Base-by-base conservation (phyloP, 2,888 invertebrate genomes). In the Homarus gammarus region DNA sequence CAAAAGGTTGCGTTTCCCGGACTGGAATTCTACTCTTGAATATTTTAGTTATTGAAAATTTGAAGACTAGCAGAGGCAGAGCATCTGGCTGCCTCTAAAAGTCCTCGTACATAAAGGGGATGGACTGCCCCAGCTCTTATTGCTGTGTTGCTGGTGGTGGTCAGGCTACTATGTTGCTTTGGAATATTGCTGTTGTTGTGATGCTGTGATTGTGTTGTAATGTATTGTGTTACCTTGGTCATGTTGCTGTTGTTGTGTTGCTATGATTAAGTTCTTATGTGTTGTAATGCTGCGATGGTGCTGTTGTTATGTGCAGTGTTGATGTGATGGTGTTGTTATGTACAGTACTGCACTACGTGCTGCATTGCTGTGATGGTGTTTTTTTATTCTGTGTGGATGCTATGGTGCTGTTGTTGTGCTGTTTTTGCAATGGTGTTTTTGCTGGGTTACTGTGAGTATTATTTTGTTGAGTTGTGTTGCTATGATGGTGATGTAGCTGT, bases 21-120 rank as follows among this genome's bases (percentile, higher is more conserved):
- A 18, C 56, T 22, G 22, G 56, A 56, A 22, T 56, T 15, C 18
- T 56, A 8, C 22, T 3, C 3, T 22, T 56, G 56, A 56, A 56
- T 56, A 56, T 56, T 56, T 56, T 56, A 56, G 18, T 56, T 56
- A 56, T 56, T 56, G 56, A 56, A 56, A 56, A 56, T 56, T 56
- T 56, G 22, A 56, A 56, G 56, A 56, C 10, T 22, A 56, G 22
- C 56, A 56, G 56, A 56, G 56, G 56, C 22, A 56, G 56, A 22
- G 56, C 56, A 56, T 56, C 22, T 18, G 56, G 56, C 56, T 22
- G 18, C 56, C 18, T 56, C 22, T 56, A 56, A 56, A 56, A 56
- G 56, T 56, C 22, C 22, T 15, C 18, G 3, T 22, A 22, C 3
- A 18, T 56, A 56, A 56, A 56, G 56, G 56, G 56, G 56, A 56